A percentile compares a stretch with the other conserved stretches of the same genome.
Conservation (phyloP, 2,113 vertebrate genomes). For the Elachura formosa region DNA sequence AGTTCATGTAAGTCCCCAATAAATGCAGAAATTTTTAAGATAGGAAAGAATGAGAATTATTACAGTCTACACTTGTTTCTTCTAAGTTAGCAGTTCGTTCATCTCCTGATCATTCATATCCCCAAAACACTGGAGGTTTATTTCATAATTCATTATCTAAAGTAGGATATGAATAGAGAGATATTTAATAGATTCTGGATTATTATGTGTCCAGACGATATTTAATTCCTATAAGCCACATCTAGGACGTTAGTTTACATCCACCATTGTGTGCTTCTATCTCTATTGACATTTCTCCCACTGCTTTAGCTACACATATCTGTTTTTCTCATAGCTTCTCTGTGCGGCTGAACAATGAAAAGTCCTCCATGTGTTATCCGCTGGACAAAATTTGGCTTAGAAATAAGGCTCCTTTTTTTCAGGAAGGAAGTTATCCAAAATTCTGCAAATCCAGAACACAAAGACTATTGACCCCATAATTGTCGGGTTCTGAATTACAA, state of each 20-base stretch:
- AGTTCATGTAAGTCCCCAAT: neutral
- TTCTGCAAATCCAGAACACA: neutral
- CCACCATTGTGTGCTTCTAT: neutral
- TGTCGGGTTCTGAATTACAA: conserved; percentile 69
- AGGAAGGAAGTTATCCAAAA: neutral
- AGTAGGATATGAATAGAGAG: neutral
- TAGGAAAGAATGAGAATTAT: neutral
- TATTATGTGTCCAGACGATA: neutral
- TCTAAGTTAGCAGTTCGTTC: neutral
- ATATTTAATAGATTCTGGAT: neutral
- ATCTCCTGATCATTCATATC: neutral
- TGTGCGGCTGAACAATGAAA: conserved; percentile 75
- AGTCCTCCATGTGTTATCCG: conserved; percentile 60
- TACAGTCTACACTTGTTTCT: neutral
- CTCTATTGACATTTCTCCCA: conserved; percentile 77
- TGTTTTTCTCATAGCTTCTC: conserved; percentile 75
- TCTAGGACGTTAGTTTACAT: neutral
- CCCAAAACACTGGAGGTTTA: neutral
- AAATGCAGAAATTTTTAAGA: neutral
- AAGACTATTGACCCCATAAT: conserved; percentile 68
- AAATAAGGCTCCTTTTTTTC: neutral
- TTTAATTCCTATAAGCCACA: neutral
- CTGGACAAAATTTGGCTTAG: conserved; percentile 71
- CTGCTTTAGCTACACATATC: conserved; percentile 74
- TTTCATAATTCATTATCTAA: neutral